These are phyloP conservation scores for Charina bottae DNA, from an alignment of 2,113 vertebrate genomes.

Conservation along the genomic window DNA sequence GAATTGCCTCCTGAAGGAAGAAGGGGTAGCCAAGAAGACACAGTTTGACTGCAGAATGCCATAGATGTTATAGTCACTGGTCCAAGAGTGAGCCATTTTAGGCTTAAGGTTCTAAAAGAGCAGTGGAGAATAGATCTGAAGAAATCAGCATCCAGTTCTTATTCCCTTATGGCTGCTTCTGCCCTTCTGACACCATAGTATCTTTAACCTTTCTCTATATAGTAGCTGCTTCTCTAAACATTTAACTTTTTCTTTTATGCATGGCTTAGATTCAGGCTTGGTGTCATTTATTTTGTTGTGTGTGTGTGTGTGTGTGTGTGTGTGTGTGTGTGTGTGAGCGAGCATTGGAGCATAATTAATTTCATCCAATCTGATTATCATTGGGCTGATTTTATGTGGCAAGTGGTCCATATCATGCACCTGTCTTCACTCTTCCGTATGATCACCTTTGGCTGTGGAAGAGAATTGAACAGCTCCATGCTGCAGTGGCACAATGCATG, in stretches of 20 bases:
- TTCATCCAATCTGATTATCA: conserved; percentile 1
- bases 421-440: neutral
- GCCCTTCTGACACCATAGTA: neutral
- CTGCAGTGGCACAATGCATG: neutral
- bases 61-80: neutral
- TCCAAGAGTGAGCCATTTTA: neutral
- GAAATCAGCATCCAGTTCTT: conserved; percentile 6
- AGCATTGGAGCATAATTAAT: neutral
- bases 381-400: neutral
- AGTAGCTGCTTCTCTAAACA: neutral
- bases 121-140: conserved; percentile 41
- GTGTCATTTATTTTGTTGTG: neutral
- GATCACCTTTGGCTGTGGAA: neutral
- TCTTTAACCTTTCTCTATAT: conserved; percentile 28
- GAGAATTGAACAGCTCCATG: neutral
- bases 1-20: neutral
- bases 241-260: conserved; percentile 18
- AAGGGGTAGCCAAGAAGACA: neutral
- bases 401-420: neutral
- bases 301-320: neutral
- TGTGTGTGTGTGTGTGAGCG: neutral
- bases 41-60: neutral
- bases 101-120: conserved; percentile 48
- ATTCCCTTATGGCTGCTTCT: conserved; percentile 11
- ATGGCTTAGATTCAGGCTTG: conserved; percentile 16